Base-by-base conservation (phyloP, 2,113 vertebrate species). In the Sialia sialis region DNA sequence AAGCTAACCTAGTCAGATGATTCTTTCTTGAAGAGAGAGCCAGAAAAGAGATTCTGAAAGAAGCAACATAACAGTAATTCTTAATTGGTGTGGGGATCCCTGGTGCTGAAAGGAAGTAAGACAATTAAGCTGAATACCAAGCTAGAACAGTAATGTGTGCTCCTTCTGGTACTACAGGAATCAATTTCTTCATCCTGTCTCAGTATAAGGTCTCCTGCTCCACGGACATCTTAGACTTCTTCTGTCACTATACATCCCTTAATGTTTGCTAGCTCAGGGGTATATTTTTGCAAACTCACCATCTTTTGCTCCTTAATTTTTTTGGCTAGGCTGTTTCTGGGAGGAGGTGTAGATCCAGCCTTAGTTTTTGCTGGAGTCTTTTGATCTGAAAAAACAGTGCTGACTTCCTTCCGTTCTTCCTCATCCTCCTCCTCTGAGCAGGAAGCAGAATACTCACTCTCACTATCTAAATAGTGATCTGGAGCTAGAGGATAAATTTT, bases 371-470 rank as follows among this genome's bases (percentile, higher is more conserved):
- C 93, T 4, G 97, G 97, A 1, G 97, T 98, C 83, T 97, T 97
- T 13, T 20, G 93, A 69, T 68, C 92, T 58, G 76, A 55, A 56
- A 76, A 75, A 75, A 43, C 22, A 82, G 52, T 36, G 30, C 14
- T 76, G 48, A 36, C 68, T 94, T 93, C 93, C 62, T 78, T 86
- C 27, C 93, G 96, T 39, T 81, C 60, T 9, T 96, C 96, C 4
- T 98, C 97, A 51, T 96, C 97, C 26, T 98, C 98, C 16, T 98
- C 97, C 62, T 97, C 98, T 19, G 98, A 99, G 96, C 98, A 98
- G 27, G 99, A 99, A 55, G 98, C 96, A 18, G 99, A 99, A 84
- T 98, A 98, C 81, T 99, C 98, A 58, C 98, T 99, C 89, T 99
- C 99, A 18, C 98, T 99, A 95, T 99, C 98, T 20, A 98, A 98